Evolutionary conservation across 2,888 invertebrate species (phyloP), one percentile per base, ranked within the genome.

Genomic region (Microdon myrmicae): DNA sequence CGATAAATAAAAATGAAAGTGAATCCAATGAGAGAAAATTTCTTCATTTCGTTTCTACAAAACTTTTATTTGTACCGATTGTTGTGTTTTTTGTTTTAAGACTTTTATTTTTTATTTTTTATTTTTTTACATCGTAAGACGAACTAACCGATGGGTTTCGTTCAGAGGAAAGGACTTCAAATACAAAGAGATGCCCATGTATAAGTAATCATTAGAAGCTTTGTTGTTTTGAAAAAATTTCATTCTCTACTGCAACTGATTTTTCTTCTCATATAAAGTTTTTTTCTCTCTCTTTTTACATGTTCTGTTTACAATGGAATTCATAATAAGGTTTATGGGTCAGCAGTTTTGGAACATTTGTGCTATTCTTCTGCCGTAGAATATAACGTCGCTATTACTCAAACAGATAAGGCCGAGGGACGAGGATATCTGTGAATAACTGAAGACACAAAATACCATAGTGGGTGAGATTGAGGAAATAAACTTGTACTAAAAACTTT

Each of bases 1-100:
- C 41, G 51, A 64, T 58, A 58, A 56, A 64, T 64, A 51, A 55
- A 56, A 64, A 44, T 51, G 35, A 47, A 56, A 64, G 45, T 56
- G 44, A 49, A 34, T 55, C 49, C 9, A 39, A 34, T 28, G 45
- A 38, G 45, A 34, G 39, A 22, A 39, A n/a, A 31, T 31, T 22
- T 44, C 23, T 28, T 28, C 29, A 5, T 9, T 28, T 6, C 28
- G n/a, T n/a, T n/a, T n/a, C n/a, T n/a, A n/a, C n/a, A n/a, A n/a
- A n/a, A n/a, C n/a, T n/a, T n/a, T n/a, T n/a, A n/a, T n/a, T n/a
- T n/a, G n/a, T n/a, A n/a, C n/a, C n/a, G n/a, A n/a, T n/a, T n/a
- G n/a, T n/a, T n/a, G n/a, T n/a, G n/a, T 19, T 14, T 8, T 17
- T 47, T 37, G 9, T 20, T 23, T 28, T n/a, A n/a, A n/a, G n/a